These are phyloP conservation scores for Anguilla anguilla DNA, from an alignment of 2,797 vertebrate genomes.

Conservation along the genomic window DNA sequence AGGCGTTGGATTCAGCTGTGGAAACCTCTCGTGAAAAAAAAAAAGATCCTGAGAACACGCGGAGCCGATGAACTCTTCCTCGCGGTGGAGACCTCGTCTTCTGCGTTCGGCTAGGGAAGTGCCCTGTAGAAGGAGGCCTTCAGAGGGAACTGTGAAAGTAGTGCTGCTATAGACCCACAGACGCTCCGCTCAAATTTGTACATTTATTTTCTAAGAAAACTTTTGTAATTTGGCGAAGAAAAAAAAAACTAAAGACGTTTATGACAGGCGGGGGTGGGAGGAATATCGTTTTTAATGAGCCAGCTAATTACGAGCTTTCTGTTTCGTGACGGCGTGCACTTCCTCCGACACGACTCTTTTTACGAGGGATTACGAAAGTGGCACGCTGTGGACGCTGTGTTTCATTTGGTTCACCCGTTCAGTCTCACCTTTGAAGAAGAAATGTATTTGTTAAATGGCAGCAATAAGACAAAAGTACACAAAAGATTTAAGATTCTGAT, in stretches of 20 bases:
- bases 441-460: conserved; percentile 52
- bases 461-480: conserved; percentile 64
- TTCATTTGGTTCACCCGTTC: conserved; percentile 58
- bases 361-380: conserved; percentile 47
- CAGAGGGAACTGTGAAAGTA: conserved; percentile 31
- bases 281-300: conserved; percentile 17
- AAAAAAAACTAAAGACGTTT: conserved; percentile 40
- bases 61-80: neutral
- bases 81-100: conserved; percentile 13
- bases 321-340: conserved; percentile 54
- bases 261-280: neutral
- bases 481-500: conserved; percentile 52
- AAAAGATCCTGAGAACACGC: conserved; percentile 24
- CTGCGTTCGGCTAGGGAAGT: neutral
- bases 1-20: conserved; percentile 38
- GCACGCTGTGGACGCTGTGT: conserved; percentile 57
- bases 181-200: conserved; percentile 61
- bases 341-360: conserved; percentile 65
- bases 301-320: conserved; percentile 32
- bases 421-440: conserved; percentile 42
- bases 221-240: conserved; percentile 66
- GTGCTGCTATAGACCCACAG: conserved; percentile 47
- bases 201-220: conserved; percentile 75
- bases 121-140: neutral
- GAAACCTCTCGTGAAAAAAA: conserved; percentile 47